These are phyloP conservation scores for Smutsia gigantea DNA, from an alignment of 2,797 vertebrate species.

Conservation along the genomic window DNA sequence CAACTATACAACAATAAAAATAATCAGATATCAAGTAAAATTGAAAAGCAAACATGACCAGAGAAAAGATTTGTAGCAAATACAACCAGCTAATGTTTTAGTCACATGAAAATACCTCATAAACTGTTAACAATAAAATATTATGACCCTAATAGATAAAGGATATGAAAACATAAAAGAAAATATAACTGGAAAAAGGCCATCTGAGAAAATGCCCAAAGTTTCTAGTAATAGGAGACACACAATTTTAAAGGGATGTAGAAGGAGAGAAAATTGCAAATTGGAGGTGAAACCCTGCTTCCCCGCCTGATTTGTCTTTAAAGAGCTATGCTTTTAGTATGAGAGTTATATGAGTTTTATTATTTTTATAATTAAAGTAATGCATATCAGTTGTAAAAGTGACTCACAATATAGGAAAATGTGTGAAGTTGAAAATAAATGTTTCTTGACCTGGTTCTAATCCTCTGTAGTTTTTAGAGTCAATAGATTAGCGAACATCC, in stretches of 20 bases:
- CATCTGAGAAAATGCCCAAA: not conserved
- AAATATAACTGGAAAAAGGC: not conserved
- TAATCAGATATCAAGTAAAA: not conserved
- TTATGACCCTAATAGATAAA: not conserved
- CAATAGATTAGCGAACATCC: not conserved
- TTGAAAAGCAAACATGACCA: not conserved
- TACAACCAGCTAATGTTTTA: not conserved
- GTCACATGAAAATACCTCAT: not conserved
- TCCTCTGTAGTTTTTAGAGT: not conserved
- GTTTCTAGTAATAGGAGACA: not conserved
- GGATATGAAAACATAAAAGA: not conserved
- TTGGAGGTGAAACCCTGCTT: not conserved
- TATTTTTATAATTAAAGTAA: conserved; percentile 28
- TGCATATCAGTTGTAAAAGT: not conserved
- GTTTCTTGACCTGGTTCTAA: not conserved
- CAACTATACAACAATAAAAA: not conserved
- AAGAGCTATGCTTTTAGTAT: not conserved
- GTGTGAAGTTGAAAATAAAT: not conserved
- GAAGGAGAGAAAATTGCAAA: not conserved
- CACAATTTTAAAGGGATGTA: not conserved
- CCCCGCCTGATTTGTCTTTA: not conserved
- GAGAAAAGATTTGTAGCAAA: not conserved
- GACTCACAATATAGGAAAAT: not conserved
- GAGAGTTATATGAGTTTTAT: not conserved
- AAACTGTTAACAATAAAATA: not conserved